Conservation (phyloP, 2,888 invertebrate genomes). For the Saturnia japonica region DNA sequence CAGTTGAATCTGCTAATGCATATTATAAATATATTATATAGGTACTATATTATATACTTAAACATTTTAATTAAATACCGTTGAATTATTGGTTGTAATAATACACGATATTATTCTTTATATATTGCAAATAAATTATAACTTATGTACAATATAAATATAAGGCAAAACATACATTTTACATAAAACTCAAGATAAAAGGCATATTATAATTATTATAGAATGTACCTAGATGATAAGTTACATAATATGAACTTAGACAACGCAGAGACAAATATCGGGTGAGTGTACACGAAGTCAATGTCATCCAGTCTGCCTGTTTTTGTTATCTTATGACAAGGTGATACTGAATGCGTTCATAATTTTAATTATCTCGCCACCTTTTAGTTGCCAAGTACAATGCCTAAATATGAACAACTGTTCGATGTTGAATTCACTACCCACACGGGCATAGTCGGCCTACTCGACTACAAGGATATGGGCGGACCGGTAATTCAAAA, state of each 20-base stretch:
- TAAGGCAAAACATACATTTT: background rate
- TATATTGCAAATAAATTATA: background rate
- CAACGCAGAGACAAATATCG: conserved; percentile 4
- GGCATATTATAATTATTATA: background rate
- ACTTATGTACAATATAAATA: background rate
- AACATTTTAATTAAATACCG: background rate
- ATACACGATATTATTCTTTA: background rate
- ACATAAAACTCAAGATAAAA: background rate
- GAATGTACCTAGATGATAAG: conserved; percentile 7
- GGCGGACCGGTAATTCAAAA: conserved; percentile 62
- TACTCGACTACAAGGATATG: conserved; percentile 42
- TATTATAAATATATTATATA: background rate
- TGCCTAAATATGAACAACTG: conserved; percentile 53
- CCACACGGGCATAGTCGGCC: conserved; percentile 48
- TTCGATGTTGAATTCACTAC: conserved; percentile 46
- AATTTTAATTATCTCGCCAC: conserved; percentile 30
- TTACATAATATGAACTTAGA: conserved; percentile 1
- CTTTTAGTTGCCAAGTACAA: conserved; percentile 21
- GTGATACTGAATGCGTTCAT: conserved; percentile 27
- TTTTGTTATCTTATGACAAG: conserved; percentile 20
- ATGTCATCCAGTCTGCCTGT: background rate
- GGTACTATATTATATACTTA: background rate
- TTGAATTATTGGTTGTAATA: background rate
- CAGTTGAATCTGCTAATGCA: background rate
- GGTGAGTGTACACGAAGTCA: conserved; percentile 8